A percentile compares a stretch with the other conserved stretches of the same genome.
These are phyloP conservation scores for Micropoecilia bifurca DNA, from an alignment of 2,797 vertebrate species.

Conservation along the genomic window DNA sequence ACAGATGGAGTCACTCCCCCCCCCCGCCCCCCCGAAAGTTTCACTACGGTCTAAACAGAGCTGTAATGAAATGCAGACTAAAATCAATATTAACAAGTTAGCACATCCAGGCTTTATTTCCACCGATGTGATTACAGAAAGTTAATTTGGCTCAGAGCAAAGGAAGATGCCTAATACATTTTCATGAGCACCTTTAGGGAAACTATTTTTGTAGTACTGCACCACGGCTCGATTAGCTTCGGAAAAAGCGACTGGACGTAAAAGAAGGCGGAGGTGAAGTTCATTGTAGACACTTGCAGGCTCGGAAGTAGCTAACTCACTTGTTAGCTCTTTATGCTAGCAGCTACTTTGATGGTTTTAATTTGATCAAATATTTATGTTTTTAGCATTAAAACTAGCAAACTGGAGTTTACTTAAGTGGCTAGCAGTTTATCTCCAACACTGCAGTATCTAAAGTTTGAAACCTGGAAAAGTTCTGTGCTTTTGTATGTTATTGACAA, in stretches of 20 bases:
- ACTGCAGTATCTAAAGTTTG: background rate
- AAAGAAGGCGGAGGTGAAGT: background rate
- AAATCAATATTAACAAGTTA: conserved; percentile 24
- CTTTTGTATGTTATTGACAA: background rate
- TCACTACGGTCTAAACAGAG: conserved; percentile 18
- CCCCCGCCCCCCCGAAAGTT: conserved; percentile 22
- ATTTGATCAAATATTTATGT: background rate
- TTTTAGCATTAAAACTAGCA: background rate
- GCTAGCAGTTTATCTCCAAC: background rate
- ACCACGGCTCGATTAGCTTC: background rate
- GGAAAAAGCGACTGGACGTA: background rate
- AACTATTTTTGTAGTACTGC: background rate
- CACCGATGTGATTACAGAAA: conserved; percentile 13
- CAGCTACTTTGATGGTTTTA: background rate
- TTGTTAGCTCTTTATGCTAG: background rate
- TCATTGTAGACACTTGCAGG: background rate
- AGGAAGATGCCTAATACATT: conserved; percentile 14
- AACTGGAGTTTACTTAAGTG: background rate
- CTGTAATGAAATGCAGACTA: conserved; percentile 36
- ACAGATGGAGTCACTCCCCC: conserved; percentile 48
- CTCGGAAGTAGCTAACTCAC: background rate
- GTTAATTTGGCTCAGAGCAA: conserved; percentile 16
- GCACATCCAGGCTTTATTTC: conserved; percentile 8
- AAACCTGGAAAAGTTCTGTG: background rate
- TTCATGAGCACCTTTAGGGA: conserved; percentile 16